phyloP scores from a whole-genome alignment of 2,797 vertebrate species.

The Saxicola maurus region DNA sequence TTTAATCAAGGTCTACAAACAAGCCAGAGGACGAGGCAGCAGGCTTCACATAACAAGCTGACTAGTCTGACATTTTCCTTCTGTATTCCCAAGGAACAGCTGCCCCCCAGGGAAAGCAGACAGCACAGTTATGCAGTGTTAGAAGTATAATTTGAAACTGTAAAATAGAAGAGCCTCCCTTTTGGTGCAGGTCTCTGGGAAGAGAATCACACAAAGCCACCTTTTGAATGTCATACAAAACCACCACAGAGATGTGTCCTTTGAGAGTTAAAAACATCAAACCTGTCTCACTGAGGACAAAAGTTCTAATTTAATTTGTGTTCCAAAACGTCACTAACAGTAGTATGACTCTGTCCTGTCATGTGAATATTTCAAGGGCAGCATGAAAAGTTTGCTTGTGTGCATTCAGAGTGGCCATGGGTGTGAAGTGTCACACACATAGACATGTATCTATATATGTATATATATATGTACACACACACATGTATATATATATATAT shows the following conservation, averaged over 20 bases:
- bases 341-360: background rate
- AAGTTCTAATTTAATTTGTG: background rate
- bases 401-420: background rate
- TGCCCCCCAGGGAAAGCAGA: background rate
- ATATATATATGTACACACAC: background rate
- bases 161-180: background rate
- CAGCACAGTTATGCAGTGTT: background rate
- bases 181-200: background rate
- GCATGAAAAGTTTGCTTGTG: background rate
- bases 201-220: no score
- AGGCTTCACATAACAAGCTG: background rate
- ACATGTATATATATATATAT: accelerated
- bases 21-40: slow-evolving; percentile 13
- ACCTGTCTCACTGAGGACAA: background rate
- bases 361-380: background rate
- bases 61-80: slow-evolving; percentile 15
- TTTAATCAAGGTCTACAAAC: slow-evolving; percentile 45
- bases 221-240: background rate
- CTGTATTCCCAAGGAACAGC: background rate
- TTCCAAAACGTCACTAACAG: background rate
- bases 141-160: background rate
- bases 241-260: background rate
- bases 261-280: background rate
- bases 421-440: background rate
- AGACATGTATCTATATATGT: background rate